Evolutionary conservation across 2,113 vertebrate genomes (phyloP), one percentile per base, ranked within the genome.

Genomic region (Pluvianellus socialis): DNA sequence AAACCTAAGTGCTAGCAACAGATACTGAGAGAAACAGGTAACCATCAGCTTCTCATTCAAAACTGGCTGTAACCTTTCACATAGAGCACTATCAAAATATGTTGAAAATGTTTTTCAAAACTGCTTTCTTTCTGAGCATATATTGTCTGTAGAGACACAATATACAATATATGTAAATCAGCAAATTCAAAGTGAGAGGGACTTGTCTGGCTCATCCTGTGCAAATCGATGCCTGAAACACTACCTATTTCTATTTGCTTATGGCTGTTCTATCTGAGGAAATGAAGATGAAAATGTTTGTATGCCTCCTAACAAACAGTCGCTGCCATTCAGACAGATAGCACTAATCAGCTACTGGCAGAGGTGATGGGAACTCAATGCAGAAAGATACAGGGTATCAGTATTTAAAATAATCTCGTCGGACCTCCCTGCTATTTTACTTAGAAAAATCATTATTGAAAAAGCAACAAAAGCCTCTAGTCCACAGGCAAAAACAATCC

Each of bases 331-430:
- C 58, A 76, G 80, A 91, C 9, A 74, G 73, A 84, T 22, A 91
- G 50, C 35, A 70, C 86, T 95, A 73, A 97, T 74, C 77, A 90
- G 55, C 32, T 91, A 32, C 45, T 65, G 91, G 81, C 89, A 94
- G 87, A 91, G 28, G 59, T 4, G 30, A 42, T 77, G 35, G 67
- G 63, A 94, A 83, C 45, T 75, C 86, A 91, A 38, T 90, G 86
- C 59, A 91, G 38, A 90, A 86, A 91, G n/a, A 88, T 26, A 61
- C 24, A 66, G 33, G 20, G 8, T 49, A 92, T 81, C 67, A 2
- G 0, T 83, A 79, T 77, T 71, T 91, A 90, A 95, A 96, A 90
- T 85, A 86, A 66, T 87, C 74, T 86, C 55, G 52, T 13, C 66
- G 35, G 14, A 85, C n/a, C 61, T 94, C 74, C 32, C 38, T 73